Conservation (phyloP, 2,113 vertebrate genomes). For the Pseudopodoces humilis region DNA sequence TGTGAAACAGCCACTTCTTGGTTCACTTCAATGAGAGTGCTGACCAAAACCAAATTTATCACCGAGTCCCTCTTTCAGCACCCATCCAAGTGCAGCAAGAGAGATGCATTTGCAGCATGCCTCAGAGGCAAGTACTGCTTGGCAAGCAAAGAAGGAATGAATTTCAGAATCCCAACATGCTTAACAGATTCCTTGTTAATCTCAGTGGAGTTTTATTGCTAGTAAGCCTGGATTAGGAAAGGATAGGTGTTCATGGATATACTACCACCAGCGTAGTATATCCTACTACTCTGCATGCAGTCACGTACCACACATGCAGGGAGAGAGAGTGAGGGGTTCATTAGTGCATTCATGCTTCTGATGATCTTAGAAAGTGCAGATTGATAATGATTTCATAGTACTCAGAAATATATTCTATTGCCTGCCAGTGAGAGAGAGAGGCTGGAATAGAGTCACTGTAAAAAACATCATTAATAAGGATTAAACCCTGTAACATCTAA, state of each 20-base stretch:
- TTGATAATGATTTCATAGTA: not conserved
- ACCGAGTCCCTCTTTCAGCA: not conserved
- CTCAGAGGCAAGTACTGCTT: not conserved
- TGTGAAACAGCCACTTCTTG: not conserved
- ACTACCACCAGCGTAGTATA: not conserved
- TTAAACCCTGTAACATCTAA: not conserved
- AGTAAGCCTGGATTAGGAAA: not conserved
- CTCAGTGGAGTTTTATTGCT: not conserved
- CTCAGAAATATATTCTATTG: not conserved
- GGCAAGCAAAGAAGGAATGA: not conserved
- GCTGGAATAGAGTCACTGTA: not conserved
- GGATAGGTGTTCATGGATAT: not conserved
- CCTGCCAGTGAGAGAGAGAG: not conserved
- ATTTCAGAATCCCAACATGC: not conserved
- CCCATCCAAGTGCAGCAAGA: not conserved
- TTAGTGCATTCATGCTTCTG: not conserved
- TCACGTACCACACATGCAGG: not conserved
- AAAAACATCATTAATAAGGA: not conserved
- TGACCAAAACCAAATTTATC: not conserved
- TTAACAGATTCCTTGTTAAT: not conserved
- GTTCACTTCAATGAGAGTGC: not conserved
- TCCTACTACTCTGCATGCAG: not conserved
- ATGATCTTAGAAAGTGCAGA: not conserved
- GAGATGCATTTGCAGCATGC: not conserved
- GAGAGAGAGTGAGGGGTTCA: not conserved